Base-by-base conservation (phyloP, 2,888 invertebrate genomes). In the Coronaproctus castanopsis region DNA sequence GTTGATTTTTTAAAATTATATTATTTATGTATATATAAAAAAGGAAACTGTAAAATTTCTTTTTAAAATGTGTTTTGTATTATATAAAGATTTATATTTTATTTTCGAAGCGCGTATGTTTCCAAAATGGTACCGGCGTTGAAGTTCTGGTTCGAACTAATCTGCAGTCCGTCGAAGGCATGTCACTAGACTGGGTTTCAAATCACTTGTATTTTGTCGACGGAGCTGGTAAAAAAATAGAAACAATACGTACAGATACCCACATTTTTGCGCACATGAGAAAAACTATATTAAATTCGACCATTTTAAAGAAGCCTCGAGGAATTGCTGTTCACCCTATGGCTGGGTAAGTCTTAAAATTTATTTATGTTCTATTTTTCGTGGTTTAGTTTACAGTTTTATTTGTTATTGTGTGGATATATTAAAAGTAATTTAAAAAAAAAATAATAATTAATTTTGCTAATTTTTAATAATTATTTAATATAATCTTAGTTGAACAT, bases 141-240 rank as follows among this genome's bases (percentile, higher is more conserved):
- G 86, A 87, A 70, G 77, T 83, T 19, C 74, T 90, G 0, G 81
- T 90, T 0, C 82, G 83, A 55, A 80, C 78, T 0, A 82, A 85
- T 65, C 70, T 90, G 60, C 78, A 82, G 20, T 85, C 87, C 5
- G 83, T 92, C 50, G 90, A 91, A 72, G 88, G 89, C 1, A 83
- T 92, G 81, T 85, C 89, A 0, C 78, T 84, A 57, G 92, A 93
- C 71, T 92, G 89, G 88, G 81, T 89, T 18, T 85, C 87, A 0
- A 81, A 85, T 61, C 82, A 86, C 60, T 71, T 93, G 19, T 93
- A 88, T 73, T 91, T 91, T 70, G 87, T 90, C 0, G 90, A 92
- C 68, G 87, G 87, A 0, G 77, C 80, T 58, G 76, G 80, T 50
- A 80, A 82, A 66, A 83, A 82, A 68, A 88, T 92, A 61, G 87